Base-by-base conservation (phyloP, 2,113 vertebrate species). In the Dipodomys spectabilis region DNA sequence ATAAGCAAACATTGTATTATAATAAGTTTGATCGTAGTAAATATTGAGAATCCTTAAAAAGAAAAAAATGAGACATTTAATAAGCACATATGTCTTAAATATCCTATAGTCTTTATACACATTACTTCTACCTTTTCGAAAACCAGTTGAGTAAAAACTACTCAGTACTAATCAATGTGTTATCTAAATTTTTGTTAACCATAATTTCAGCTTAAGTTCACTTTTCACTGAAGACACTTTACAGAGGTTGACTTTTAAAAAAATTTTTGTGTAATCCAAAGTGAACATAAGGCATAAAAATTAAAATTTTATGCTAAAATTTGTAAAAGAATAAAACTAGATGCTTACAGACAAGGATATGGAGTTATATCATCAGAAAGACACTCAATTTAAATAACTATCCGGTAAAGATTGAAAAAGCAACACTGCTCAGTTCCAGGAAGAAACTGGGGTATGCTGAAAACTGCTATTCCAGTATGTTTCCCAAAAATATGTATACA, bases 61-160 rank as follows among this genome's bases (percentile, higher is more conserved):
- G 32, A 75, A 91, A 93, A 90, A 72, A 93, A 68, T 60, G 39
- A 25, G 13, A 73, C 81, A 27, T 92, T 44, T 85, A 71, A 30
- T 30, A 71, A 86, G 25, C 73, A 78, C 2, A 57, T 32, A 77
- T 23, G 13, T 18, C 28, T 82, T n/a, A n/a, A 12, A 10, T 71
- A 85, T 22, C 6, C 2, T 25, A 49, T 69, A 57, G 32, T 74
- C 5, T 49, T 62, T 32, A 73, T 44, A 74, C 23, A 27, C 69
- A 6, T 32, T 90, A 18, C 19, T 57, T 57, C 53, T 57, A 57
- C 53, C 18, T 20, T 65, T 86, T 6, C n/a, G 19, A 64, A 86
- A 82, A 89, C 1, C 67, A 84, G 49, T 77, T 91, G 69, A 87
- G 7, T 57, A 13, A 13, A 13, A 57, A 57, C 15, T 57, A 16